A percentile compares a stretch with the other conserved stretches of the same genome.
Conservation (phyloP, 2,113 vertebrate species). For the Phrynosoma platyrhinos region DNA sequence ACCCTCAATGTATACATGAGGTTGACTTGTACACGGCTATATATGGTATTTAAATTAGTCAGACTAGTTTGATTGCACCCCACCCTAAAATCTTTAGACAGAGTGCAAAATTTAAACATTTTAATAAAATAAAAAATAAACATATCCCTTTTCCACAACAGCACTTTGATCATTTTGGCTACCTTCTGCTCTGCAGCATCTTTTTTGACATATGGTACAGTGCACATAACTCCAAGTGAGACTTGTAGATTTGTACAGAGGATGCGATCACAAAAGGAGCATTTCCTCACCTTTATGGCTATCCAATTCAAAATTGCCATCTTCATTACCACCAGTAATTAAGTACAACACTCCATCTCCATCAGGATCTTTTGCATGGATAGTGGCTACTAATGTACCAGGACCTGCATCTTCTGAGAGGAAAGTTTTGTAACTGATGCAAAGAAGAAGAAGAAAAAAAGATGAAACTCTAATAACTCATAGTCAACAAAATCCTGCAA, state of each 20-base stretch:
- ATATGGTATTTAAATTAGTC: too few species aligned
- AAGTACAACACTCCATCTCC: slow-evolving; percentile 86
- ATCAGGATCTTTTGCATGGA: slow-evolving; percentile 89
- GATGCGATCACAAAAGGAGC: neutral
- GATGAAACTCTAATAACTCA: neutral
- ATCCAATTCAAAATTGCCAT: slow-evolving; percentile 90
- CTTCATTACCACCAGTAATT: slow-evolving; percentile 89
- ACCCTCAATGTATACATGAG: too few species aligned
- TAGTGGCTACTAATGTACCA: slow-evolving; percentile 85
- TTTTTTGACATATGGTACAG: too few species aligned
- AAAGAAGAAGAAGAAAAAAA: neutral
- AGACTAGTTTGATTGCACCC: too few species aligned
- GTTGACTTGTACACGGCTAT: too few species aligned
- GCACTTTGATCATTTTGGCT: too few species aligned
- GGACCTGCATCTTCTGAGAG: slow-evolving; percentile 91
- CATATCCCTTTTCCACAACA: too few species aligned
- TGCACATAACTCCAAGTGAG: too few species aligned
- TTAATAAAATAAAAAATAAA: too few species aligned
- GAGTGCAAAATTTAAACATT: too few species aligned
- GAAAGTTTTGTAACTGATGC: slow-evolving; percentile 87
- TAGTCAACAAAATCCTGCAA: neutral
- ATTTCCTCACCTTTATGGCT: slow-evolving; percentile 84
- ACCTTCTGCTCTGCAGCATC: too few species aligned
- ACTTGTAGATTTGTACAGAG: neutral
- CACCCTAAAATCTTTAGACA: too few species aligned